These are phyloP conservation scores for Halictus ligatus DNA, from an alignment of 2,888 invertebrate genomes.

Conservation along the genomic window DNA sequence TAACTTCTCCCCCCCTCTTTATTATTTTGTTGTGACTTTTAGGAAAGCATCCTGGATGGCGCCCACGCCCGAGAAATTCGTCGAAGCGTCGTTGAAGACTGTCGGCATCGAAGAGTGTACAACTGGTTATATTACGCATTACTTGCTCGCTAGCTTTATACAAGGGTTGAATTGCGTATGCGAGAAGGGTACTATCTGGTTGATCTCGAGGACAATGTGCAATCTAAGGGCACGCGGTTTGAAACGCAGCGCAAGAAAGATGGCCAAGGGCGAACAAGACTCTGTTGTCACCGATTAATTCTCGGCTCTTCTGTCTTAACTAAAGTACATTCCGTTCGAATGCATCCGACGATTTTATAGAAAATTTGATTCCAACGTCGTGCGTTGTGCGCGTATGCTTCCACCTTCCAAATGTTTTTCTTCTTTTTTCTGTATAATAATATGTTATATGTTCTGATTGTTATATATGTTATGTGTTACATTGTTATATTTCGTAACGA, in stretches of 20 bases:
- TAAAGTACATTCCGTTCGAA: neutral
- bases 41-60: slow-evolving; percentile 89
- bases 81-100: slow-evolving; percentile 89
- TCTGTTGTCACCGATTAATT: neutral
- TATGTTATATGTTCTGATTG: neutral
- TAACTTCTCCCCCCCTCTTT: neutral
- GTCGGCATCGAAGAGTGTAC: slow-evolving; percentile 90
- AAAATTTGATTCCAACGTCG: neutral
- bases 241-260: slow-evolving; percentile 82
- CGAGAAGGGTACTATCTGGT: slow-evolving; percentile 87
- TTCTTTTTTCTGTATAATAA: neutral
- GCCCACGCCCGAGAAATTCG: slow-evolving; percentile 90
- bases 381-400: neutral
- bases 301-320: neutral
- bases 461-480: neutral
- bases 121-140: slow-evolving; percentile 91
- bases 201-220: slow-evolving; percentile 88
- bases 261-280: neutral
- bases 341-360: neutral
- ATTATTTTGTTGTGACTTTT: neutral
- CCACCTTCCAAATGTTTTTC: neutral
- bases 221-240: slow-evolving; percentile 87
- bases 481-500: slow-evolving; percentile 17
- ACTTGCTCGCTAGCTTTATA: slow-evolving; percentile 86
- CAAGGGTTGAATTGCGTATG: slow-evolving; percentile 85